Evolutionary conservation across 1,140 invertebrate species (phyloP).

Genomic region (Eufriesea mexicana): DNA sequence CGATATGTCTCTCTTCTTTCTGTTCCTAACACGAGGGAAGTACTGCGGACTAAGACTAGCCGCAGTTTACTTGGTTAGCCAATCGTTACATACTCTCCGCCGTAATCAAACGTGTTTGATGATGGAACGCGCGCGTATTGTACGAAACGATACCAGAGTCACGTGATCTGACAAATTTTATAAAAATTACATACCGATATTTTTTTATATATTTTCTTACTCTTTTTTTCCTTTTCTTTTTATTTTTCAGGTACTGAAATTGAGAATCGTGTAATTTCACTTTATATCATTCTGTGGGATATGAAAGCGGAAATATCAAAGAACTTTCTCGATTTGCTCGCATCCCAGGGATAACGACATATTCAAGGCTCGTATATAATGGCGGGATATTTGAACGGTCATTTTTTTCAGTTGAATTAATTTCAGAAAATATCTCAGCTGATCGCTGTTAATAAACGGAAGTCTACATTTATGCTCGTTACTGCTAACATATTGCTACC

Average conservation of each 20-base stretch:
- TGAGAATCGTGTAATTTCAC: neutral
- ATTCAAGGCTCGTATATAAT: neutral
- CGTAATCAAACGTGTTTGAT: neutral
- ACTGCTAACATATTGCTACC: neutral
- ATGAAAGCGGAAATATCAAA: neutral
- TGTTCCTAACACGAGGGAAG: neutral
- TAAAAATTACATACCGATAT: no score
- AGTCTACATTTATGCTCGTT: slow-evolving; percentile 8
- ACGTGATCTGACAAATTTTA: no score
- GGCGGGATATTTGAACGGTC: neutral
- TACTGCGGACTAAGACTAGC: neutral
- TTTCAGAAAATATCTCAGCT: neutral
- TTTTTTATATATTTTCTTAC: no score
- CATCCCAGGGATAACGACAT: neutral
- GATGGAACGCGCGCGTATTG: neutral
- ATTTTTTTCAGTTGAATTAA: neutral
- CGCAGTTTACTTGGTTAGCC: slow-evolving; percentile 19
- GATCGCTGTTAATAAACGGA: neutral
- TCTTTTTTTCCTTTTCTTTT: no score
- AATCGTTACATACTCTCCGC: neutral
- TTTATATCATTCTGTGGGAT: neutral
- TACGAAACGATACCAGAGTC: no score
- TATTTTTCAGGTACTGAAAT: no score
- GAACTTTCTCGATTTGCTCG: neutral
- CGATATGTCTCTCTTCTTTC: slow-evolving; percentile 12